A percentile compares a stretch with the other conserved stretches of the same genome.
Evolutionary conservation across 2,113 vertebrate species (phyloP).

Genomic region (Paratilapia polleni): DNA sequence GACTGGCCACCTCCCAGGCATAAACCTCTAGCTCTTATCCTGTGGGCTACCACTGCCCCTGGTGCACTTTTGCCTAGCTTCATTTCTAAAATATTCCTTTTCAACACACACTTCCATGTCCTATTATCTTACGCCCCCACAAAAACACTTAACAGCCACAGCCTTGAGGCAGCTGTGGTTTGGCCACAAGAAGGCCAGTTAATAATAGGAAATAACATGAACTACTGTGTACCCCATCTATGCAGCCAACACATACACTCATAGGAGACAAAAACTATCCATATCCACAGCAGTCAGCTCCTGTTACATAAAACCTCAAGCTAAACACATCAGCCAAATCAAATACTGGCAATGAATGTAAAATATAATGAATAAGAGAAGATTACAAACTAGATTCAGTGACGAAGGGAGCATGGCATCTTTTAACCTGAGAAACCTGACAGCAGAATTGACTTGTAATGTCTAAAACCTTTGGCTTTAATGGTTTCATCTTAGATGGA

Average conservation of each 20-base stretch:
- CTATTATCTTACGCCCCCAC: background rate
- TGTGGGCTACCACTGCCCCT: background rate
- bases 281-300: background rate
- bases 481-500: background rate
- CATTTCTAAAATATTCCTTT: slow-evolving; percentile 24
- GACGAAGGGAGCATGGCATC: background rate
- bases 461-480: background rate
- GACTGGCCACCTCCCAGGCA: background rate
- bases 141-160: slow-evolving; percentile 27
- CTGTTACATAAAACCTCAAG: slow-evolving; percentile 12
- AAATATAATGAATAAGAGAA: background rate
- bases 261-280: background rate
- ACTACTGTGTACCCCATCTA: background rate
- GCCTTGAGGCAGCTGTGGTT: slow-evolving; percentile 21
- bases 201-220: background rate
- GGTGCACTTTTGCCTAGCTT: background rate
- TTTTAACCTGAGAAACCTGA: background rate
- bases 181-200: background rate
- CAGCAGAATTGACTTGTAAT: background rate
- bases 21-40: background rate
- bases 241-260: background rate
- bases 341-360: background rate
- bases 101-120: slow-evolving; percentile 24
- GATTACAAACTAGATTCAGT: background rate
- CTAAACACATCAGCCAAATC: background rate